Evolutionary conservation across 1,140 invertebrate species (phyloP).

Genomic region (Drosophila pruinosa): DNA sequence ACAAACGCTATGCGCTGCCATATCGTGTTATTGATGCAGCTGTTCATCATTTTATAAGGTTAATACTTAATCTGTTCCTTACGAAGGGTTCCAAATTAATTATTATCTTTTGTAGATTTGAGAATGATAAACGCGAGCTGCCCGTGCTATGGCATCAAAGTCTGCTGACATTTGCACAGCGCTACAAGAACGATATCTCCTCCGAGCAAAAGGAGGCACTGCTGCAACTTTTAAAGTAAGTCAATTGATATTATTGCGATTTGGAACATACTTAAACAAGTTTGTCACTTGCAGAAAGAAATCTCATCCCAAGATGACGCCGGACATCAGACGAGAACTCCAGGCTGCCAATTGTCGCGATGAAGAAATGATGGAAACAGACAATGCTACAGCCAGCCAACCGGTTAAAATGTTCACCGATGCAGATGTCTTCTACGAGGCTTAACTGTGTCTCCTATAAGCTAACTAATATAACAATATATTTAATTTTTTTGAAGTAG

Average conservation of each 20-base stretch:
- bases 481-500: conserved; percentile 33
- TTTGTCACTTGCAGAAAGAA: conserved; percentile 85
- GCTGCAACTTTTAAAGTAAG: conserved; percentile 88
- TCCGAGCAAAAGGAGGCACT: conserved; percentile 95
- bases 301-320: conserved; percentile 91
- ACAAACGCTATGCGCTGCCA: conserved; percentile 99
- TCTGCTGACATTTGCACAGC: conserved; percentile 95
- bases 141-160: conserved; percentile 99
- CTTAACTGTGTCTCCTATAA: not conserved
- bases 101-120: conserved; percentile 87
- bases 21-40: conserved; percentile 97
- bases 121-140: conserved; percentile 90
- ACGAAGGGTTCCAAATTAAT: not conserved
- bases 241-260: not conserved
- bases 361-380: conserved; percentile 85
- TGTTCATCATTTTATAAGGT: conserved; percentile 95
- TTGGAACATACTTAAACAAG: not conserved
- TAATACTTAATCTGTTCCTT: conserved; percentile 85
- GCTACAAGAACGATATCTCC: conserved; percentile 97
- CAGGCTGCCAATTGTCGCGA: conserved; percentile 92
- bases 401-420: conserved; percentile 76
- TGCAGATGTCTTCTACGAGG: conserved; percentile 63
- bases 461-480: not conserved
- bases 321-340: conserved; percentile 93
- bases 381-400: conserved; percentile 45